Evolutionary conservation across 1,140 invertebrate species (phyloP), one percentile per base, ranked within the genome.

Genomic region (Micrasema minimum): DNA sequence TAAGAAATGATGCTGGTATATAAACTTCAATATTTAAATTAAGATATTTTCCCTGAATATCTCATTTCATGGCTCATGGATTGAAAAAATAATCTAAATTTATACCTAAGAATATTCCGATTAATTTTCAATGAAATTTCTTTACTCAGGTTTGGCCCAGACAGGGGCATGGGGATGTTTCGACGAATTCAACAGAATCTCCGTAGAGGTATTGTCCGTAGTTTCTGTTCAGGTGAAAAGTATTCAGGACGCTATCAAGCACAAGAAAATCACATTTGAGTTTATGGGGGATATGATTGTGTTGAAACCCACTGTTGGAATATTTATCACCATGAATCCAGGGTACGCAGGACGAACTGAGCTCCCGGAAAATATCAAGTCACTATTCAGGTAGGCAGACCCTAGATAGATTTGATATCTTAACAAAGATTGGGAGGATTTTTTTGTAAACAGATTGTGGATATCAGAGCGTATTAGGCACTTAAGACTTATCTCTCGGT

Each of bases 321-420:
- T 96, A 79, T 97, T 97, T 77, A 96, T 97, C 62, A 97, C 95
- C 0, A 97, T 97, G 95, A 97, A 97, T 85, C 96, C 96, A 11
- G 92, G 86, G 1, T 96, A 96, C 80, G 93, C 93, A 5, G 94
- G 94, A 2, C 85, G 94, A 75, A 93, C 93, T 1, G 94, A 96
- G 79, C 82, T 96, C 35, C 94, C 92, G 1, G 92, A 95, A 80
- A 94, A 94, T 82, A 83, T 95, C 26, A 95, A 93, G 76, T 86
- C 86, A 26, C 78, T 88, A 10, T 89, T 89, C 71, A 87, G 89
- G 89, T 90, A 78, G 4, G 3, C n/a, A n/a, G n/a, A n/a, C n/a
- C n/a, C n/a, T n/a, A n/a, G n/a, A n/a, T n/a, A n/a, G n/a, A n/a
- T n/a, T n/a, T n/a, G n/a, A n/a, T n/a, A n/a, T n/a, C n/a, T n/a